Evolutionary conservation across 2,888 invertebrate species (phyloP).

Genomic region (Sericinus montela): DNA sequence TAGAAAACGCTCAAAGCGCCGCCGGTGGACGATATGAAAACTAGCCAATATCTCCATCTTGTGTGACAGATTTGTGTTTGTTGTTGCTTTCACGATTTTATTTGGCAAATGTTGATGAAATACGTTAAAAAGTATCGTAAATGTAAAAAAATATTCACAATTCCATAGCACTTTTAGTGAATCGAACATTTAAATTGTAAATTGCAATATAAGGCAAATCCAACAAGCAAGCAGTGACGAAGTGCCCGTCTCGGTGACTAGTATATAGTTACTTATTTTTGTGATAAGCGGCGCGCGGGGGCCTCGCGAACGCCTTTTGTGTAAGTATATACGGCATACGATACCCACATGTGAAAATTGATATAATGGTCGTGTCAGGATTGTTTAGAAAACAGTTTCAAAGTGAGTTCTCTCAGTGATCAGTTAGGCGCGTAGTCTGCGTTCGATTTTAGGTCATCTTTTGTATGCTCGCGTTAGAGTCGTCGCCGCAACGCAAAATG

Average conservation of each 20-base stretch:
- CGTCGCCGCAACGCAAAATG: conserved; percentile 70
- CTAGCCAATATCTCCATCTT: conserved; percentile 82
- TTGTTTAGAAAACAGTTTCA: conserved; percentile 61
- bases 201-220: conserved; percentile 48
- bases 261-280: conserved; percentile 79
- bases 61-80: conserved; percentile 82
- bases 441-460: conserved; percentile 78
- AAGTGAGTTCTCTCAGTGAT: conserved; percentile 48
- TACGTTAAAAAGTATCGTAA: conserved; percentile 46
- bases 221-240: conserved; percentile 56
- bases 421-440: conserved; percentile 55
- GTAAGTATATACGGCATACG: conserved; percentile 62
- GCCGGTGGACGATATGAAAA: conserved; percentile 65
- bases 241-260: conserved; percentile 71
- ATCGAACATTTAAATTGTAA: conserved; percentile 32
- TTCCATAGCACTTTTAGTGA: conserved; percentile 35
- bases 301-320: conserved; percentile 66
- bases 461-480: conserved; percentile 69
- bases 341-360: conserved; percentile 42
- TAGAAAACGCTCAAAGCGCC: conserved; percentile 60
- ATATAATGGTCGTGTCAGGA: conserved; percentile 53
- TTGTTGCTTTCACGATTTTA: conserved; percentile 71
- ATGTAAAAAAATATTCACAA: conserved; percentile 32
- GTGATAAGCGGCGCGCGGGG: conserved; percentile 77
- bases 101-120: conserved; percentile 53